A percentile compares a stretch with the other conserved stretches of the same genome.
Conservation (phyloP, 2,888 invertebrate genomes). For the Beris chalybata region DNA sequence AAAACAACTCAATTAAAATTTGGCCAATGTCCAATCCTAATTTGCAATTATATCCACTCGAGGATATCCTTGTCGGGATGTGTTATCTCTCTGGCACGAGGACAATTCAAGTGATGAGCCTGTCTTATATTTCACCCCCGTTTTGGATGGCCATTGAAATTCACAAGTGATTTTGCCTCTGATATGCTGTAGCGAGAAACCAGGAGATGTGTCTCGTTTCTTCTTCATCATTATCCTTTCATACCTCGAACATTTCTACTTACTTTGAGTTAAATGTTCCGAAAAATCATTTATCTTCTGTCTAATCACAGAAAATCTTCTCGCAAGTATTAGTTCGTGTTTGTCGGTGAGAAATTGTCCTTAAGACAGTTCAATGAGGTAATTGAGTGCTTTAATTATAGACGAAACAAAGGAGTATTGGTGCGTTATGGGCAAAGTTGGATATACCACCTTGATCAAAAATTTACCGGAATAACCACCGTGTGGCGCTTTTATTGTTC, state of each 20-base stretch:
- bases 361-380: too few relatives aligned
- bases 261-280: slow-evolving; percentile 22
- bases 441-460: too few relatives aligned
- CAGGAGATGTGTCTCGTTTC: too few relatives aligned
- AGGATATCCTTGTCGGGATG: slow-evolving; percentile 3
- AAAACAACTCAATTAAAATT: slow-evolving; percentile 28
- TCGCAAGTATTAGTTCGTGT: not conserved
- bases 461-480: too few relatives aligned
- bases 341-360: too few relatives aligned
- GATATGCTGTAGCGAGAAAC: too few relatives aligned
- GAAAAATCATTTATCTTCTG: slow-evolving; percentile 28
- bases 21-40: slow-evolving; percentile 25
- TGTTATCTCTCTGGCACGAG: not conserved
- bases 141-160: too few relatives aligned
- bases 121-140: not conserved
- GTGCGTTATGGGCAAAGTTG: too few relatives aligned
- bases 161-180: too few relatives aligned
- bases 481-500: too few relatives aligned
- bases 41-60: slow-evolving; percentile 27
- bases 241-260: not conserved
- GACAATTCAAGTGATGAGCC: not conserved
- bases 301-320: slow-evolving; percentile 15
- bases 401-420: too few relatives aligned
- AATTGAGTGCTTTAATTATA: too few relatives aligned
- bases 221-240: not conserved